Evolutionary conservation across 1,140 invertebrate genomes (phyloP).

Genomic region (Apis florea): DNA sequence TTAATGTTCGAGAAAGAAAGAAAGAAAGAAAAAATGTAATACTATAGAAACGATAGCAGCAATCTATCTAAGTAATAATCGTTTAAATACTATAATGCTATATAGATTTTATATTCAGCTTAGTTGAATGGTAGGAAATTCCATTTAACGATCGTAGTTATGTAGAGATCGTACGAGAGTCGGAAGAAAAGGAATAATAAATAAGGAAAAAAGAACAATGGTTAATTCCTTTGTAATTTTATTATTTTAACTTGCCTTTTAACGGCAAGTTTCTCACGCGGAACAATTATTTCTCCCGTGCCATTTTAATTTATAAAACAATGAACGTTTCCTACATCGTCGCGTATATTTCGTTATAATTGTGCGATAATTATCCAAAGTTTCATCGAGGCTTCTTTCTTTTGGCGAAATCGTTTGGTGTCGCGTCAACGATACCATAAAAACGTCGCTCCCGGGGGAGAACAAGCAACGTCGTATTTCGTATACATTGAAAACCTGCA

Average conservation of each 20-base stretch:
- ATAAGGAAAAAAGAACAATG: conserved; percentile 45
- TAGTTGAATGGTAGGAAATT: neutral
- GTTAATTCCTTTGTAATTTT: conserved; percentile 22
- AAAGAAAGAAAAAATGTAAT: too few species aligned
- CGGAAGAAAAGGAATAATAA: conserved; percentile 54
- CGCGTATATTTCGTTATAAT: neutral
- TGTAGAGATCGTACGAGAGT: neutral
- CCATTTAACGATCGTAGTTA: too few species aligned
- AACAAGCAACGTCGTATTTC: neutral
- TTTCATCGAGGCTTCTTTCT: conserved; percentile 19
- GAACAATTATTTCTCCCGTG: conserved; percentile 9
- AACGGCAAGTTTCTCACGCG: neutral
- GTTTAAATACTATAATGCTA: too few species aligned
- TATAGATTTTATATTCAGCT: too few species aligned
- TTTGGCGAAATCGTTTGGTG: conserved; percentile 10
- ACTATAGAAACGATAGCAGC: too few species aligned
- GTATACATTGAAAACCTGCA: conserved; percentile 11
- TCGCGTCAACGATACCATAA: conserved; percentile 32
- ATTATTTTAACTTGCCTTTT: conserved; percentile 17
- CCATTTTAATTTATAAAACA: neutral
- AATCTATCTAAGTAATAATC: too few species aligned
- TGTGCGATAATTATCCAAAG: conserved; percentile 27
- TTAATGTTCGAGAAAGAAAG: neutral
- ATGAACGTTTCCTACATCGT: neutral
- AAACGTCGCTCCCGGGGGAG: neutral